These are phyloP conservation scores for zebrafish (Danio rerio) DNA, from an alignment of 2,113 vertebrate genomes.

Conservation along the genomic window GRCz12tu NC_133195.1:40776501-40777000, in stretches of 20 bases:
- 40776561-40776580: conserved; percentile 42
- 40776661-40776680: conserved; percentile 1
- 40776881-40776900: no score
- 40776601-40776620: conserved; percentile 42
- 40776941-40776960: no score
- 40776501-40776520: neutral
- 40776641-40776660: conserved; percentile 34
- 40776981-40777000: no score
- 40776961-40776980: no score
- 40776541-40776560: conserved; percentile 45
- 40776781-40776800: no score
- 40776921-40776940: no score
- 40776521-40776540: conserved; percentile 7
- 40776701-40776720: neutral
- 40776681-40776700: neutral
- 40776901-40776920: no score
- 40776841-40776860: no score
- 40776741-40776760: conserved; percentile 15
- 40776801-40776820: no score
- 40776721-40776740: neutral
- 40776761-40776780: no score
- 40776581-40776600: conserved; percentile 29
- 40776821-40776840: no score
- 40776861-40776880: no score
- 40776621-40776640: conserved; percentile 45